Conservation (phyloP, 2,797 vertebrate species). For the Phoxinus dragarum region DNA sequence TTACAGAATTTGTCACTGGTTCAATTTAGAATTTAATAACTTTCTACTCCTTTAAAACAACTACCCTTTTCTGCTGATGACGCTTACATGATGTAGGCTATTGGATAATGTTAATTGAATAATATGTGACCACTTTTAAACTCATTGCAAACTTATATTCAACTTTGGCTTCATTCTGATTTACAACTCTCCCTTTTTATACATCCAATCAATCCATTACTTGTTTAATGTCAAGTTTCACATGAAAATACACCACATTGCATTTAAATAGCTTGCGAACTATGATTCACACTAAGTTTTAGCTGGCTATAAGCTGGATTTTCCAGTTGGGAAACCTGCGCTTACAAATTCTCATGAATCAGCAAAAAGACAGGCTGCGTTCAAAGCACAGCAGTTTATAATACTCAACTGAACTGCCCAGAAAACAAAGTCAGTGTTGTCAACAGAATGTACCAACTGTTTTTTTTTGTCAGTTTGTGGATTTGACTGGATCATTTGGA, state of each 20-base stretch:
- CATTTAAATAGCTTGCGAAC: neutral
- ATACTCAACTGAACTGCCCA: slow-evolving; percentile 2
- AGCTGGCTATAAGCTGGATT: neutral
- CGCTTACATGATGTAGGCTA: neutral
- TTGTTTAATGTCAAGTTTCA: neutral
- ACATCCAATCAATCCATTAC: neutral
- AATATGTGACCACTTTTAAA: neutral
- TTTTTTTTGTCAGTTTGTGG: neutral
- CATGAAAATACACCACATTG: neutral
- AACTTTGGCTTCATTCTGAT: neutral
- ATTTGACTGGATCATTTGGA: slow-evolving; percentile 54
- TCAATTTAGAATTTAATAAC: neutral
- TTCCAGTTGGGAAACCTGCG: slow-evolving; percentile 5
- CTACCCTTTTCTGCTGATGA: neutral
- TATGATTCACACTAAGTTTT: neutral
- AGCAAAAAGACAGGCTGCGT: neutral
- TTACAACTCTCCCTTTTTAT: neutral
- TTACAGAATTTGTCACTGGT: neutral
- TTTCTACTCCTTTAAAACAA: neutral
- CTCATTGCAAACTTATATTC: neutral
- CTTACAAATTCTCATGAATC: slow-evolving; percentile 2
- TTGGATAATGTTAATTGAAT: neutral
- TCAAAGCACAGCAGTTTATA: slow-evolving; percentile 21
- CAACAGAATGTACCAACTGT: slow-evolving; percentile 4
- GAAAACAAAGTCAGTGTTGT: neutral